phyloP scores from a whole-genome alignment of 2,113 vertebrate species.

The Ia io region DNA sequence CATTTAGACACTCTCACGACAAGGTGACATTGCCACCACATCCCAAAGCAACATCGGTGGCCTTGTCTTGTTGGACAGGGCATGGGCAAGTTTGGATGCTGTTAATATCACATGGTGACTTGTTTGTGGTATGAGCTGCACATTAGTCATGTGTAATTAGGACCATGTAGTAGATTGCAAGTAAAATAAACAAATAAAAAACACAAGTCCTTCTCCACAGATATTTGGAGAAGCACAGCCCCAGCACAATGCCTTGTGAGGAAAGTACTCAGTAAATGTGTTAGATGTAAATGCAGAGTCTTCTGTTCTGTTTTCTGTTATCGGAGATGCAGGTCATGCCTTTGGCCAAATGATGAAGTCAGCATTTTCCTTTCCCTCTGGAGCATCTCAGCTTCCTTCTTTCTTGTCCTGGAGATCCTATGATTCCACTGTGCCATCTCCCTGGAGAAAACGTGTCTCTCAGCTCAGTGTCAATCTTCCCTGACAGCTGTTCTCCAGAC shows the following conservation, averaged over 20 bases:
- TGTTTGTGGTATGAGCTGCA: not conserved
- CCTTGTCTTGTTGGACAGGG: not conserved
- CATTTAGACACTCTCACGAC: not conserved
- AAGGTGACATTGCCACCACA: not conserved
- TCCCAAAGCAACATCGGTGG: not conserved
- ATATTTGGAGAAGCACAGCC: not conserved
- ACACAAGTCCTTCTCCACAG: not conserved
- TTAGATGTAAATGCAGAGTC: not conserved
- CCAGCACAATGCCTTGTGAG: not conserved
- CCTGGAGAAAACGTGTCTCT: not conserved
- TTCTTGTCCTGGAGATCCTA: not conserved
- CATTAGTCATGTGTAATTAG: not conserved
- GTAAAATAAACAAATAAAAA: not conserved
- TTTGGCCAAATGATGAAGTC: not conserved
- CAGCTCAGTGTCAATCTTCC: not conserved
- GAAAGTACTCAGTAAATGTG: not conserved
- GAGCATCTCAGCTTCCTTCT: not conserved
- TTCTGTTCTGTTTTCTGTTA: not conserved
- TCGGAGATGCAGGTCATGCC: not conserved
- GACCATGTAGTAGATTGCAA: not conserved
- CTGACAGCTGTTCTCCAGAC: not conserved
- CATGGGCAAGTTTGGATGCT: not conserved
- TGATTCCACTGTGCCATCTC: not conserved
- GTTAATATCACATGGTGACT: not conserved
- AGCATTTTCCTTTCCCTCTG: not conserved